Evolutionary conservation across 2,113 vertebrate genomes (phyloP).

Genomic region (Phaethornis superciliosus): DNA sequence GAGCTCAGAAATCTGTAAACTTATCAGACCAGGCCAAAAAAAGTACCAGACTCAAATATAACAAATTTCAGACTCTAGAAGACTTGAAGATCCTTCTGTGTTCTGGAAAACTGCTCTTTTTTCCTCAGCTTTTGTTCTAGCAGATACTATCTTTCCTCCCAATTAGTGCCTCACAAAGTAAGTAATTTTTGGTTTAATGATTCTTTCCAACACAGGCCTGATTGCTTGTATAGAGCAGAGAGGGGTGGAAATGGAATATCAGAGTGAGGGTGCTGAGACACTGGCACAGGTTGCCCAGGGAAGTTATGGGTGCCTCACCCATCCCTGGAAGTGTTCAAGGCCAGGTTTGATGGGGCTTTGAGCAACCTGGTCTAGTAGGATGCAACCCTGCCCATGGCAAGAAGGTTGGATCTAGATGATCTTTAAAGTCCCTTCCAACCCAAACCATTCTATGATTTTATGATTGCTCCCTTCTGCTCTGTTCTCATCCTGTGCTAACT

Average conservation of each 20-base stretch:
- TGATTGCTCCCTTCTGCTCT: background rate
- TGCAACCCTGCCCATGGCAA: too few species aligned
- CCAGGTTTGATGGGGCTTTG: too few species aligned
- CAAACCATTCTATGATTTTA: too few species aligned
- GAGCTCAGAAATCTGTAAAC: background rate
- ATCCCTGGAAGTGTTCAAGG: too few species aligned
- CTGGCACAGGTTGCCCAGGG: too few species aligned
- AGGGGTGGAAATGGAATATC: background rate
- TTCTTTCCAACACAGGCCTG: background rate
- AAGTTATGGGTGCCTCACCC: too few species aligned
- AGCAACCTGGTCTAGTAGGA: too few species aligned
- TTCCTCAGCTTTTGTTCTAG: background rate
- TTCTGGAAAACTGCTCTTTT: background rate
- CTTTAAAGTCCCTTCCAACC: too few species aligned
- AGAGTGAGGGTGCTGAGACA: too few species aligned
- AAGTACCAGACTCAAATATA: background rate
- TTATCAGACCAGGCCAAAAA: slow-evolving; percentile 3
- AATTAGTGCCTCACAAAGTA: background rate
- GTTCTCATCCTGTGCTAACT: background rate
- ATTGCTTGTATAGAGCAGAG: background rate
- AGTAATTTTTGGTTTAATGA: background rate
- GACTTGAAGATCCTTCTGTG: background rate
- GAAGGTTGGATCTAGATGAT: too few species aligned
- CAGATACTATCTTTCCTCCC: background rate
- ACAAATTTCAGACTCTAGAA: background rate